Evolutionary conservation across 1,140 invertebrate genomes (phyloP).

Genomic region (Xylocopa sonorina): DNA sequence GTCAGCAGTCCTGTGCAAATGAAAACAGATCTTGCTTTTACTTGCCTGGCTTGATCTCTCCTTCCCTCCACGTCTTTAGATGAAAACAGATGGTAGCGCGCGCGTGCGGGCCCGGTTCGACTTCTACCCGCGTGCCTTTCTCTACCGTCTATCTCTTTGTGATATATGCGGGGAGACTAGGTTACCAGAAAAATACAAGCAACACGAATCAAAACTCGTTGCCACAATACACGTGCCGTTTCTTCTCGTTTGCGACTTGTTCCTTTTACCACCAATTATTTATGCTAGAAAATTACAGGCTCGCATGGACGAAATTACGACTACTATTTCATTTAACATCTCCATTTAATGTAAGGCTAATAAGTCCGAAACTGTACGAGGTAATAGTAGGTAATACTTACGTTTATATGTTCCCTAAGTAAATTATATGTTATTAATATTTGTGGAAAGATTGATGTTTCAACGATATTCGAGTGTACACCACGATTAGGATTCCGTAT

Average conservation of each 20-base stretch:
- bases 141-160: neutral
- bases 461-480: neutral
- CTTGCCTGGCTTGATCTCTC: conserved; percentile 8
- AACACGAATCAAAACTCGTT: conserved; percentile 2
- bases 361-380: neutral
- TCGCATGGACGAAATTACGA: too few species aligned
- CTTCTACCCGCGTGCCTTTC: conserved; percentile 14
- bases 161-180: neutral
- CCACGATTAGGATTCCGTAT: neutral
- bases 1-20: conserved; percentile 20
- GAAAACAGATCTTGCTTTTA: conserved; percentile 53
- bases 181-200: conserved; percentile 17
- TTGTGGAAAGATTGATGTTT: neutral
- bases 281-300: neutral
- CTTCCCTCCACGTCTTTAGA: conserved; percentile 5
- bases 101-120: conserved; percentile 6
- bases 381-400: neutral
- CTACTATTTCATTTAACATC: neutral
- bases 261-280: neutral
- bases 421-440: neutral
- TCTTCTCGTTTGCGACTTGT: neutral
- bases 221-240: neutral
- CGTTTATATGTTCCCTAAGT: neutral
- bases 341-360: neutral
- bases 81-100: conserved; percentile 40